Evolutionary conservation across 92 coral and sea anemone species (phyloP).

Genomic region (Desmophyllum pertusum): DNA sequence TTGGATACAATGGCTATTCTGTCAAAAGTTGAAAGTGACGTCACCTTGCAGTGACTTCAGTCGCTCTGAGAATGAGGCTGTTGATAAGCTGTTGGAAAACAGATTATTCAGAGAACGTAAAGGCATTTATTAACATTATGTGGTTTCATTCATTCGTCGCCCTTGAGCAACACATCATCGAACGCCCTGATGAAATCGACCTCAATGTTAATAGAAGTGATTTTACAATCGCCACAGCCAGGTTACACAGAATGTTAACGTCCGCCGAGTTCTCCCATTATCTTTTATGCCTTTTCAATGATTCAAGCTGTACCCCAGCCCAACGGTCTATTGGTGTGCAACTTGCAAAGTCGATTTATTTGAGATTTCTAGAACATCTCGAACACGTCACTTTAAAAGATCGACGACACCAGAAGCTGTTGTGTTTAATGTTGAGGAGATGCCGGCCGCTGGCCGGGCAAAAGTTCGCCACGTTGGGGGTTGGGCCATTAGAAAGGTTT

Average conservation of each 20-base stretch:
- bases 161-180: neutral
- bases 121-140: neutral
- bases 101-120: neutral
- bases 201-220: neutral
- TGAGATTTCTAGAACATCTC: conserved; percentile 9
- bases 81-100: neutral
- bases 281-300: neutral
- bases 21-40: neutral
- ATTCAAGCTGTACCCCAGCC: neutral
- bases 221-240: neutral
- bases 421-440: conserved; percentile 17
- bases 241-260: neutral
- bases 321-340: neutral
- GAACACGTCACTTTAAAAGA: neutral
- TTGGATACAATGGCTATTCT: neutral
- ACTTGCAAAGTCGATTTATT: neutral
- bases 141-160: conserved; percentile 1
- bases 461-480: conserved; percentile 43
- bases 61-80: neutral
- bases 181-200: neutral
- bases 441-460: conserved; percentile 2
- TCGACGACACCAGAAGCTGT: neutral
- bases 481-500: conserved; percentile 14
- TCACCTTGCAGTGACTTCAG: neutral
- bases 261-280: neutral